phyloP scores from a whole-genome alignment of 2,113 vertebrate species.

The Menidia beryllina region DNA sequence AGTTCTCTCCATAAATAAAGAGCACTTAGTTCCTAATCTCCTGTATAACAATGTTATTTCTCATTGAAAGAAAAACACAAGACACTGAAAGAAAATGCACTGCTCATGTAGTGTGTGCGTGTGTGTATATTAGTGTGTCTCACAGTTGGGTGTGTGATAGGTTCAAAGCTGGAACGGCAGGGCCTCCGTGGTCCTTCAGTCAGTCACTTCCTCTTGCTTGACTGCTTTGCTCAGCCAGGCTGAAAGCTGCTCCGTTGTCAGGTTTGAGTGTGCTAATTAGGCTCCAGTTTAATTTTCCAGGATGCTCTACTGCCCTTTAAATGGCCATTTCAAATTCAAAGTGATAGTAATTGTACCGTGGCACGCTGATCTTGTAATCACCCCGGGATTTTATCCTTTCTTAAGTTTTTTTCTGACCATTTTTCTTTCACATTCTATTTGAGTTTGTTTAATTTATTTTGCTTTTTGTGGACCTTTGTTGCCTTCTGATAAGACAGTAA shows the following conservation, averaged over 20 bases:
- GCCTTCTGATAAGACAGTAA: slow-evolving; percentile 80
- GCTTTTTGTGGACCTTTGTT: slow-evolving; percentile 77
- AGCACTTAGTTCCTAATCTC: not conserved
- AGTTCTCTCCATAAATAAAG: not conserved
- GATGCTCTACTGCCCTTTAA: slow-evolving; percentile 95
- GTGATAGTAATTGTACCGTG: slow-evolving; percentile 93
- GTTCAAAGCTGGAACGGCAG: slow-evolving; percentile 68
- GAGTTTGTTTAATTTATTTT: slow-evolving; percentile 79
- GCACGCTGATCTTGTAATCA: slow-evolving; percentile 93
- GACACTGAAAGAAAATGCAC: not conserved
- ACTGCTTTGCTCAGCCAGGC: slow-evolving; percentile 92
- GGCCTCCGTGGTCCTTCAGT: slow-evolving; percentile 86
- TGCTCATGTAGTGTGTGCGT: not conserved
- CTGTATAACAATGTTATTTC: not conserved
- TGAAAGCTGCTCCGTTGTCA: slow-evolving; percentile 93
- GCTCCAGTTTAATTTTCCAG: slow-evolving; percentile 95
- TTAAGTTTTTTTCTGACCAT: slow-evolving; percentile 24
- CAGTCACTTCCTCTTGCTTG: slow-evolving; percentile 91
- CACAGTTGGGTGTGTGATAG: slow-evolving; percentile 76
- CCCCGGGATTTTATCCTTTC: slow-evolving; percentile 82
- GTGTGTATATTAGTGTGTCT: slow-evolving; percentile 45
- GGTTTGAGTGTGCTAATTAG: slow-evolving; percentile 96
- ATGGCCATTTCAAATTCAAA: slow-evolving; percentile 98
- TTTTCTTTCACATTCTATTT: slow-evolving; percentile 48
- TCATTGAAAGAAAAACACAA: not conserved